phyloP scores from a whole-genome alignment of 2,113 vertebrate genomes.

The Nannospalax galili region DNA sequence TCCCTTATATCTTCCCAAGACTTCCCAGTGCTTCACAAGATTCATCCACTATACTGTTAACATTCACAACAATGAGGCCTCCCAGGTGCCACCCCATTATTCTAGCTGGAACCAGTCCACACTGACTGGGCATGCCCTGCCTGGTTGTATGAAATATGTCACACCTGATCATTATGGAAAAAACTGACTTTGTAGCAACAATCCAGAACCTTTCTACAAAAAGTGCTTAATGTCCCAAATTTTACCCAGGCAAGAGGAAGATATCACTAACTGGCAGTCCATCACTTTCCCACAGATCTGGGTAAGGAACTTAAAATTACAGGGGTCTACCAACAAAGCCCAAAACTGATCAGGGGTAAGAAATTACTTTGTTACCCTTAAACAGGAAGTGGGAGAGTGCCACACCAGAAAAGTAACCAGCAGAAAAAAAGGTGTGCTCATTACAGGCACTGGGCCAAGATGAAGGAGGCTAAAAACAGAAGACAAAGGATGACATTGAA shows the following conservation, averaged over 20 bases:
- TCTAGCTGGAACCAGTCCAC: background rate
- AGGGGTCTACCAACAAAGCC: background rate
- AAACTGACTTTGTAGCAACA: background rate
- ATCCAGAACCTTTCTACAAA: background rate
- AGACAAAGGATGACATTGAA: background rate
- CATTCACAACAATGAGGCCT: rapidly evolving
- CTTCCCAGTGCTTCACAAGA: background rate
- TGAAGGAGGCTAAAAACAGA: slow-evolving; percentile 11
- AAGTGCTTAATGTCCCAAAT: background rate
- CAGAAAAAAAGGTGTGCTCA: background rate
- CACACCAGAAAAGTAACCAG: background rate
- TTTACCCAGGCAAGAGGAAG: background rate
- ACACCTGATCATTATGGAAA: background rate
- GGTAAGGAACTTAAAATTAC: background rate
- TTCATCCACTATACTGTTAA: background rate
- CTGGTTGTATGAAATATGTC: background rate
- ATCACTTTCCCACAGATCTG: background rate
- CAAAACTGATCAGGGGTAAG: background rate
- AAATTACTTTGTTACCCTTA: background rate
- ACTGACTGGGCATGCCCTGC: background rate
- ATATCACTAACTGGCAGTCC: background rate
- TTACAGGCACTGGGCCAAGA: background rate
- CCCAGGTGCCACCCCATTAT: no score
- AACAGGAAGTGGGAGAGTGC: background rate
- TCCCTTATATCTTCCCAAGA: background rate